A percentile compares a stretch with the other conserved stretches of the same genome.
Conservation (phyloP, 2,113 vertebrate species). For the Pungitius pungitius region DNA sequence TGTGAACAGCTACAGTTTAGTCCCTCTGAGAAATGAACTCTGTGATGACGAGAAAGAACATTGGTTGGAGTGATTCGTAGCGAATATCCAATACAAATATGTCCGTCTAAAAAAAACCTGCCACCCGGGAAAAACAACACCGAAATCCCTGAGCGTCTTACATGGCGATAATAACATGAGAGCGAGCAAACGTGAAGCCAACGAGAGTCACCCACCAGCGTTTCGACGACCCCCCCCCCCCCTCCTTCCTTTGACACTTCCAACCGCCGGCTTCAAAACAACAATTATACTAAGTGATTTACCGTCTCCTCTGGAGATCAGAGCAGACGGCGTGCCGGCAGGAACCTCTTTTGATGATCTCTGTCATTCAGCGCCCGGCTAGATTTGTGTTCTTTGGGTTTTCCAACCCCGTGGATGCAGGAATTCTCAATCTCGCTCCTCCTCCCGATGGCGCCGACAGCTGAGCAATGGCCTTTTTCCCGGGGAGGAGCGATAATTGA, state of each 20-base stretch:
- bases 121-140: constrained; percentile 2
- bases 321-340: constrained; percentile 4
- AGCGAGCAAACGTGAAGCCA: constrained; percentile 10
- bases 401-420: constrained; percentile 57
- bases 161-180: constrained; percentile 60
- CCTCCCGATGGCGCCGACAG: constrained; percentile 46
- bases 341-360: constrained; percentile 41
- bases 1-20: background rate
- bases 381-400: constrained; percentile 11
- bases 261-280: constrained; percentile 51
- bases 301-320: constrained; percentile 63
- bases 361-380: background rate
- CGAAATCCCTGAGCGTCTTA: background rate
- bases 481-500: constrained; percentile 76
- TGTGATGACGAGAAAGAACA: background rate
- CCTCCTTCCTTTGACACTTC: constrained; percentile 38
- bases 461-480: constrained; percentile 76
- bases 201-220: constrained; percentile 35
- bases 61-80: background rate
- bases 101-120: background rate
- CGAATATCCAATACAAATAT: background rate
- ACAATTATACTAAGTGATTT: constrained; percentile 74
- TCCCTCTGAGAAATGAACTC: background rate
- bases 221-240: constrained; percentile 2
- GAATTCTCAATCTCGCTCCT: constrained; percentile 51